Conservation (phyloP, 1,140 invertebrate genomes). For the Gonatopus flavifemur region DNA sequence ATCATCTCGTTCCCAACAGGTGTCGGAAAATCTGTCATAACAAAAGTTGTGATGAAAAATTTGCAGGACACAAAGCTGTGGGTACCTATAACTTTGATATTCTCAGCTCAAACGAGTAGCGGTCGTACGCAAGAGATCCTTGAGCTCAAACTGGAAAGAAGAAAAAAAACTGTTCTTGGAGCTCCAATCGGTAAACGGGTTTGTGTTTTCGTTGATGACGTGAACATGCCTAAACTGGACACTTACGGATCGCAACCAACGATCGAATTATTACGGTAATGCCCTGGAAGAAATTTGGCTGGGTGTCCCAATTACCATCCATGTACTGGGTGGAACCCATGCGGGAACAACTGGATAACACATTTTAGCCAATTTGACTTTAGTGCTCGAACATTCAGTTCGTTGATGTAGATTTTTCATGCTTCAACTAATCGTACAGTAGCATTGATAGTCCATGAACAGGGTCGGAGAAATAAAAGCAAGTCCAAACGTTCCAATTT, state of each 20-base stretch:
- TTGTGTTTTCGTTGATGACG: slow-evolving; percentile 88
- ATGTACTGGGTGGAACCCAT: too few relatives aligned
- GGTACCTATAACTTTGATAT: slow-evolving; percentile 78
- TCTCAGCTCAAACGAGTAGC: slow-evolving; percentile 87
- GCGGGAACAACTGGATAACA: too few relatives aligned
- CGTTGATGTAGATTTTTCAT: too few relatives aligned
- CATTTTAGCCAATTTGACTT: too few relatives aligned
- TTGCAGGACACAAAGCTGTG: slow-evolving; percentile 65
- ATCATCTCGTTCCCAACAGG: slow-evolving; percentile 57
- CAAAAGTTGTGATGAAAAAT: slow-evolving; percentile 70
- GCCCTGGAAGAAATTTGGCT: too few relatives aligned
- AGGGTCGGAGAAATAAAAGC: too few relatives aligned
- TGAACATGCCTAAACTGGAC: slow-evolving; percentile 87
- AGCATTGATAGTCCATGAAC: too few relatives aligned
- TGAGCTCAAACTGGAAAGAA: slow-evolving; percentile 78
- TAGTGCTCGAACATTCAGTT: too few relatives aligned
- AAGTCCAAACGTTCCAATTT: too few relatives aligned
- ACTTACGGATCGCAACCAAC: slow-evolving; percentile 87
- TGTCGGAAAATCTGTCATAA: slow-evolving; percentile 85
- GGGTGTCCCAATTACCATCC: too few relatives aligned
- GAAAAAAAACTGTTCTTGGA: slow-evolving; percentile 78
- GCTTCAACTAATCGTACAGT: too few relatives aligned
- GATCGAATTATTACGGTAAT: slow-evolving; percentile 79
- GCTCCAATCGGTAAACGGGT: slow-evolving; percentile 82
- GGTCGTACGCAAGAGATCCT: slow-evolving; percentile 78